phyloP scores from a whole-genome alignment of 1,140 invertebrate species.

The Zaprionus africanus region DNA sequence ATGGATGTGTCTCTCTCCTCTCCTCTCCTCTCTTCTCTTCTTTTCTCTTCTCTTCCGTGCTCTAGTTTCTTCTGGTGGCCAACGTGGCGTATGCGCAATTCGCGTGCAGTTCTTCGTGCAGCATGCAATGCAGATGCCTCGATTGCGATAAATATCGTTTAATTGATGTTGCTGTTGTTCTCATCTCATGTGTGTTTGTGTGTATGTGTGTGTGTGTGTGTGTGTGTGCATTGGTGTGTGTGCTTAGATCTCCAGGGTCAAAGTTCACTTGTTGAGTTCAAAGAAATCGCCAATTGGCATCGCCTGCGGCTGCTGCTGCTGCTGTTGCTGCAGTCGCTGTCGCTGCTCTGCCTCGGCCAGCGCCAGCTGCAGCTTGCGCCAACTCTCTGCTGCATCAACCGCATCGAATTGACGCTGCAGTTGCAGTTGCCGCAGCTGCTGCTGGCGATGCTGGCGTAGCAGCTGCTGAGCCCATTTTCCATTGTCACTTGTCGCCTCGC shows the following conservation, averaged over 20 bases:
- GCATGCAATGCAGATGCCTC: conserved; percentile 60
- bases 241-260: conserved; percentile 19
- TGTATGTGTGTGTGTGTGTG: conserved; percentile 1
- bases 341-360: conserved; percentile 59
- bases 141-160: conserved; percentile 70
- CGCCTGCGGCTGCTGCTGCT: conserved; percentile 35
- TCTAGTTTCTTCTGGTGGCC: neutral
- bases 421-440: conserved; percentile 48
- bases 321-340: conserved; percentile 23
- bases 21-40: neutral
- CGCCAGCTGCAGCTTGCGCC: conserved; percentile 64
- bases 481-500: conserved; percentile 11
- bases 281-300: conserved; percentile 49
- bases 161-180: conserved; percentile 44
- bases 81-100: conserved; percentile 47
- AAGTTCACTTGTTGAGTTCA: conserved; percentile 66
- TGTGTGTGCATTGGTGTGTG: conserved; percentile 17
- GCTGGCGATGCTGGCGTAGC: conserved; percentile 62
- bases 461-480: conserved; percentile 64
- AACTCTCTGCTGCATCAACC: conserved; percentile 60
- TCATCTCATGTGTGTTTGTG: conserved; percentile 7
- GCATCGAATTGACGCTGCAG: conserved; percentile 55
- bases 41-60: neutral
- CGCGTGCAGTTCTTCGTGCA: conserved; percentile 25
- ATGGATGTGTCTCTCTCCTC: neutral